Conservation (phyloP, 2,113 vertebrate genomes). For the Ardeotis arabs region DNA sequence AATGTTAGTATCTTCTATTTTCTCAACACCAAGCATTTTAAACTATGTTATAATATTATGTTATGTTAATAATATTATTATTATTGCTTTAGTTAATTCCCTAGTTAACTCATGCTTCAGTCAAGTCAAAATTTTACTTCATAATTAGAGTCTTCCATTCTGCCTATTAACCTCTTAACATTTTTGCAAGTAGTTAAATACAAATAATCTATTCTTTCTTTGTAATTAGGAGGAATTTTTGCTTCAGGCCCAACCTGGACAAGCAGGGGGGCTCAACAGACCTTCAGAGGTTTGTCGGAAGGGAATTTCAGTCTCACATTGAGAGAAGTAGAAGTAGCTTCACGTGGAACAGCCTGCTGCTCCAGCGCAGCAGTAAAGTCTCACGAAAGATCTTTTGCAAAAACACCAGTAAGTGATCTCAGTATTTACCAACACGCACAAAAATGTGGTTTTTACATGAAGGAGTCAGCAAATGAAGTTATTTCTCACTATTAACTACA, state of each 20-base stretch:
- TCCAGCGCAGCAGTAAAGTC: not conserved
- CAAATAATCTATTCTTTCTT: not conserved
- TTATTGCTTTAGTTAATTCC: constrained; percentile 33
- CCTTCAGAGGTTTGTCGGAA: not conserved
- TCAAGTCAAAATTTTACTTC: constrained; percentile 14
- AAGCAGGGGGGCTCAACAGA: not conserved
- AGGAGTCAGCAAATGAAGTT: not conserved
- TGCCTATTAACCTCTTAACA: constrained; percentile 18
- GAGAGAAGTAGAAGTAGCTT: not conserved
- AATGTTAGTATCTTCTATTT: not conserved
- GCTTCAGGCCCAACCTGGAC: not conserved
- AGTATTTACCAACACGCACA: not conserved
- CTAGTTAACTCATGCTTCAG: constrained; percentile 2
- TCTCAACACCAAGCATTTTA: not conserved
- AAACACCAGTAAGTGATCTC: not conserved
- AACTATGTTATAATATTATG: not conserved
- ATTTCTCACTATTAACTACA: not conserved
- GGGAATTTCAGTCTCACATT: not conserved
- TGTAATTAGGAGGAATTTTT: not conserved
- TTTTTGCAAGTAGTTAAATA: not conserved
- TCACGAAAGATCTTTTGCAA: not conserved
- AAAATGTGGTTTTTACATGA: not conserved
- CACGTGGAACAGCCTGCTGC: not conserved
- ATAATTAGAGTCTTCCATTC: constrained; percentile 15
- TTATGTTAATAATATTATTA: not conserved